Conservation (phyloP, 1,140 invertebrate species). For the Papilio polytes region DNA sequence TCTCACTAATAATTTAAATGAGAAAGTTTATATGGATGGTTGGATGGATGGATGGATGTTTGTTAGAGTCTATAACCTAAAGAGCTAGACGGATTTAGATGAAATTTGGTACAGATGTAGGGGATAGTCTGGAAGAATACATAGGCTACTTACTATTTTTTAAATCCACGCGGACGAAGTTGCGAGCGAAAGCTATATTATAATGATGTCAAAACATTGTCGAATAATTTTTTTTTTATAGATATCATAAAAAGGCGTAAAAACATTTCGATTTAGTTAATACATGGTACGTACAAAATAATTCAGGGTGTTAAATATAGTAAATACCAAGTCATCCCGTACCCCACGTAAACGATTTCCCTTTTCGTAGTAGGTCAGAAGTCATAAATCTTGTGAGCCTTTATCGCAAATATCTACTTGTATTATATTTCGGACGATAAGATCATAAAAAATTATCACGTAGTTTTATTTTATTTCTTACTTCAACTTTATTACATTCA, state of each 20-base stretch:
- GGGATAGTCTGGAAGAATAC: too few relatives aligned
- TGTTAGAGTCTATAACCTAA: too few relatives aligned
- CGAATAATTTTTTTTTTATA: not conserved
- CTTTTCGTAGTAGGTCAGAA: conserved; percentile 47
- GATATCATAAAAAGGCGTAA: not conserved
- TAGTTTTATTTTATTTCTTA: conserved; percentile 23
- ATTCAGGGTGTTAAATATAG: conserved; percentile 40
- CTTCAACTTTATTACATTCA: not conserved
- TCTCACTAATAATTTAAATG: too few relatives aligned
- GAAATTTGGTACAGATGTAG: too few relatives aligned
- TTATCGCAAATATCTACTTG: conserved; percentile 51
- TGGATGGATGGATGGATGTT: too few relatives aligned
- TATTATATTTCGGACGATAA: conserved; percentile 47
- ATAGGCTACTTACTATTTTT: too few relatives aligned
- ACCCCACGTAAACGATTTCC: conserved; percentile 49
- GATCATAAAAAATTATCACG: conserved; percentile 44
- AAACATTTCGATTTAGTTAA: not conserved
- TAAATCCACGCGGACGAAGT: too few relatives aligned
- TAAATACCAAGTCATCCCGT: conserved; percentile 44
- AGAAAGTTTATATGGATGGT: too few relatives aligned
- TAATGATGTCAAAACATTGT: not conserved
- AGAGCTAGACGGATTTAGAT: too few relatives aligned
- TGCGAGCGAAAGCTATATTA: too few relatives aligned
- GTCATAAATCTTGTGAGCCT: conserved; percentile 51
- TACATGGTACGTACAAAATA: not conserved